Conservation (phyloP, 2,888 invertebrate species). For the Petrolisthes manimaculis region DNA sequence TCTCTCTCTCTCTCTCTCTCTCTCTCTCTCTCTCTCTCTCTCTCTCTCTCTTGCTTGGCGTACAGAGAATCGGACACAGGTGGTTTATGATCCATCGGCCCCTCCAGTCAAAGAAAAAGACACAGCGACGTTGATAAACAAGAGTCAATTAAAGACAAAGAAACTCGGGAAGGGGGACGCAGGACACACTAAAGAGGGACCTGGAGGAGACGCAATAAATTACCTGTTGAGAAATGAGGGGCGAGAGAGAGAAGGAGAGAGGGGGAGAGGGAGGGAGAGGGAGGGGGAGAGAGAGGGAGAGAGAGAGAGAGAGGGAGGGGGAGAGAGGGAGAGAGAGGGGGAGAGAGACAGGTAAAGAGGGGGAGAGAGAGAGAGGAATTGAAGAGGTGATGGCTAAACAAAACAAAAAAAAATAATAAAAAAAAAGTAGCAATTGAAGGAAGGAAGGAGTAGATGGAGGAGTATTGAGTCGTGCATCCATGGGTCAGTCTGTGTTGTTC, state of each 20-base stretch:
- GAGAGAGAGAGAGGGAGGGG: too few species aligned
- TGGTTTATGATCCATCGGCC: conserved; percentile 53
- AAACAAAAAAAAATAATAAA: background rate
- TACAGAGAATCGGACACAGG: conserved; percentile 32
- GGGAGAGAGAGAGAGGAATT: too few species aligned
- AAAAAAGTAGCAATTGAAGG: background rate
- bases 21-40: too few species aligned
- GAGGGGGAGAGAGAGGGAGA: too few species aligned
- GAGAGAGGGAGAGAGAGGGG: too few species aligned
- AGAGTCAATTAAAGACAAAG: conserved; percentile 61
- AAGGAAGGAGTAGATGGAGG: background rate
- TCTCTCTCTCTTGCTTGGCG: too few species aligned
- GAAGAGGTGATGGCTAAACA: background rate
- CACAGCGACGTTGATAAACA: conserved; percentile 61
- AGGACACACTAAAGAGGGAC: conserved; percentile 43
- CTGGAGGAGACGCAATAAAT: conserved; percentile 36
- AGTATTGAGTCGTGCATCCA: background rate
- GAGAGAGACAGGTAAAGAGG: background rate
- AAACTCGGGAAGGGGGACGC: conserved; percentile 21
- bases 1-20: too few species aligned
- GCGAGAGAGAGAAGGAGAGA: background rate
- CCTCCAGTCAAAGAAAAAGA: conserved; percentile 51
- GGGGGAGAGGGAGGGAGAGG: too few species aligned
- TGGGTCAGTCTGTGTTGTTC: background rate
- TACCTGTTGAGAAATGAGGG: conserved; percentile 42